phyloP scores from a whole-genome alignment of 2,113 vertebrate genomes.

The Limanda limanda region DNA sequence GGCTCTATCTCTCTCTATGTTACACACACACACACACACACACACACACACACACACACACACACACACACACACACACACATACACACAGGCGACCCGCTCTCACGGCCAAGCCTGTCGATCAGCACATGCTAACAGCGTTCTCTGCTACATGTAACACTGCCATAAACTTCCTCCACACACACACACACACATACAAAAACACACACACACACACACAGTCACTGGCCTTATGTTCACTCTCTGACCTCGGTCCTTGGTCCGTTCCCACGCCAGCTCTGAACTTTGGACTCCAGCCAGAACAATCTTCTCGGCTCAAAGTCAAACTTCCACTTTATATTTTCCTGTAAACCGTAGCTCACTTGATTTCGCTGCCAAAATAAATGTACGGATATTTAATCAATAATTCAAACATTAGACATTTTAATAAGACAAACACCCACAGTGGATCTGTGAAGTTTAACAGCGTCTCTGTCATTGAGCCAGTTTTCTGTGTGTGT shows the following conservation, averaged over 20 bases:
- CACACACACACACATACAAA: conserved; percentile 19
- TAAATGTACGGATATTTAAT: neutral
- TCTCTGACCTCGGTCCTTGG: conserved; percentile 54
- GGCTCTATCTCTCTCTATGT: neutral
- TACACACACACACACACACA: conserved; percentile 32
- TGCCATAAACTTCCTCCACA: conserved; percentile 16
- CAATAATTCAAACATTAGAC: neutral
- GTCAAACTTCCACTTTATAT: conserved; percentile 41
- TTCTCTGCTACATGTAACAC: conserved; percentile 36
- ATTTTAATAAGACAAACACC: neutral
- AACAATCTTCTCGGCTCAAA: conserved; percentile 50
- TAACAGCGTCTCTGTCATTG: too few species aligned
- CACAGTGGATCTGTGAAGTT: too few species aligned
- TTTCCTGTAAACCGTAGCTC: neutral
- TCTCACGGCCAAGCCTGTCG: conserved; percentile 61
- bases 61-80: conserved; percentile 19
- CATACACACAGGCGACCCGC: conserved; percentile 9
- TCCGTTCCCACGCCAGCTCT: conserved; percentile 79
- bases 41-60: conserved; percentile 11
- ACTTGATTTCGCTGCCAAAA: neutral
- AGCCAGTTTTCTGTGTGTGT: too few species aligned
- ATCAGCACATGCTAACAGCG: conserved; percentile 58
- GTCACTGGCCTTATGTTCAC: conserved; percentile 54
- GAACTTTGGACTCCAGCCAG: conserved; percentile 64
- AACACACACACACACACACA: conserved; percentile 36